A percentile compares a stretch with the other conserved stretches of the same genome.
Conservation (phyloP, 2,888 invertebrate genomes). For the Meta bourneti region DNA sequence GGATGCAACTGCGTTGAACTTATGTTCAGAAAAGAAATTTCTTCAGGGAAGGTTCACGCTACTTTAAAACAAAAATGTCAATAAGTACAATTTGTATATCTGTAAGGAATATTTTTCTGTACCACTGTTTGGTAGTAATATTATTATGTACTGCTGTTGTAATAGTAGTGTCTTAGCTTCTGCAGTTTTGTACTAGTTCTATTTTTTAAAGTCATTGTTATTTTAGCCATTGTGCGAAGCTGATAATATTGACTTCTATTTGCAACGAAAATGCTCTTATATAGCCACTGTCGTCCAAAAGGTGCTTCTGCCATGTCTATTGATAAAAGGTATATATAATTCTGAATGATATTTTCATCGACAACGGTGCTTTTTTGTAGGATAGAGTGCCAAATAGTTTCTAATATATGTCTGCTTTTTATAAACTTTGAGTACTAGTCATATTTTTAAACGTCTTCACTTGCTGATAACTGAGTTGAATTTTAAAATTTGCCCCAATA, state of each 20-base stretch:
- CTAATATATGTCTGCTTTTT: slow-evolving; percentile 53
- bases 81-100: slow-evolving; percentile 40
- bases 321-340: slow-evolving; percentile 46
- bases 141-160: slow-evolving; percentile 51
- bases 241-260: slow-evolving; percentile 42
- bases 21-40: slow-evolving; percentile 13
- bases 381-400: slow-evolving; percentile 64
- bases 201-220: slow-evolving; percentile 43
- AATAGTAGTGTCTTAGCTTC: slow-evolving; percentile 36
- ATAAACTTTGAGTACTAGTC: slow-evolving; percentile 48
- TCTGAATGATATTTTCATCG: slow-evolving; percentile 50
- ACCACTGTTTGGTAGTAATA: slow-evolving; percentile 36
- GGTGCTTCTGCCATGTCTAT: slow-evolving; percentile 62
- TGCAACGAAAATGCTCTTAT: slow-evolving; percentile 69
- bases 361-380: slow-evolving; percentile 73
- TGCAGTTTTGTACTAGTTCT: slow-evolving; percentile 49
- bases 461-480: neutral
- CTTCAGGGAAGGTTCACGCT: slow-evolving; percentile 38
- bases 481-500: neutral
- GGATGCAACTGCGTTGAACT: too few species aligned
- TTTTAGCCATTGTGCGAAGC: slow-evolving; percentile 54
- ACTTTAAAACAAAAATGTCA: slow-evolving; percentile 28
- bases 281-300: slow-evolving; percentile 68
- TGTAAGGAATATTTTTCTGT: slow-evolving; percentile 56
- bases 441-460: slow-evolving; percentile 27